phyloP scores from a whole-genome alignment of 2,113 vertebrate genomes.

The Chionodraco myersi region DNA sequence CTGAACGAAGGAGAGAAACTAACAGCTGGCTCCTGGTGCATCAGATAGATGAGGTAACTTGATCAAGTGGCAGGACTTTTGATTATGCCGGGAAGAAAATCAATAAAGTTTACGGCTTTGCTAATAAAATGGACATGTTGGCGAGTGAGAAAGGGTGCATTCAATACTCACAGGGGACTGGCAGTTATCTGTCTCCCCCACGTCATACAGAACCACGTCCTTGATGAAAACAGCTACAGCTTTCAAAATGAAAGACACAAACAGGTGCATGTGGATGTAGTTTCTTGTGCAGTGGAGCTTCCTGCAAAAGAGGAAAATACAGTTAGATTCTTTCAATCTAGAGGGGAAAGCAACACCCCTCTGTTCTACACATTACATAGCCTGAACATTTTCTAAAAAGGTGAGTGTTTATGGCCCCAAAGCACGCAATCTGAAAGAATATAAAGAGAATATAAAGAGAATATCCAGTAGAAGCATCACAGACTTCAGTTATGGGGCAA shows the following conservation, averaged over 20 bases:
- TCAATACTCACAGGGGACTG: constrained; percentile 85
- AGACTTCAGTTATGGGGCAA: neutral
- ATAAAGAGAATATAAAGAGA: constrained; percentile 12
- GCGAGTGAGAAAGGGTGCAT: neutral
- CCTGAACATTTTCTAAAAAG: neutral
- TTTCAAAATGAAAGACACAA: constrained; percentile 94
- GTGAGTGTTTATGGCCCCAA: neutral
- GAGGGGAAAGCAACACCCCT: neutral
- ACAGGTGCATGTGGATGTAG: constrained; percentile 95
- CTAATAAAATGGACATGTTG: constrained; percentile 5
- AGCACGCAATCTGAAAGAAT: neutral
- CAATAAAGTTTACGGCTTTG: neutral
- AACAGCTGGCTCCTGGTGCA: neutral
- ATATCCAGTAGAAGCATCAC: neutral
- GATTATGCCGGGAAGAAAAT: constrained; percentile 16
- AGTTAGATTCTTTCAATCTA: neutral
- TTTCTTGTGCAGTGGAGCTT: constrained; percentile 96
- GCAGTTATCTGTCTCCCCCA: constrained; percentile 85
- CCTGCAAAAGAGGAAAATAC: constrained; percentile 74
- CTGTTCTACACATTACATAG: constrained; percentile 1
- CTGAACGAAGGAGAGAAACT: constrained; percentile 10
- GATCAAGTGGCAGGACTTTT: constrained; percentile 8
- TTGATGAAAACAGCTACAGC: constrained; percentile 92
- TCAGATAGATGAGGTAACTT: neutral
- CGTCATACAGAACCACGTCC: constrained; percentile 90